Evolutionary conservation across 2,113 vertebrate species (phyloP).

Genomic region (Isurus oxyrinchus): DNA sequence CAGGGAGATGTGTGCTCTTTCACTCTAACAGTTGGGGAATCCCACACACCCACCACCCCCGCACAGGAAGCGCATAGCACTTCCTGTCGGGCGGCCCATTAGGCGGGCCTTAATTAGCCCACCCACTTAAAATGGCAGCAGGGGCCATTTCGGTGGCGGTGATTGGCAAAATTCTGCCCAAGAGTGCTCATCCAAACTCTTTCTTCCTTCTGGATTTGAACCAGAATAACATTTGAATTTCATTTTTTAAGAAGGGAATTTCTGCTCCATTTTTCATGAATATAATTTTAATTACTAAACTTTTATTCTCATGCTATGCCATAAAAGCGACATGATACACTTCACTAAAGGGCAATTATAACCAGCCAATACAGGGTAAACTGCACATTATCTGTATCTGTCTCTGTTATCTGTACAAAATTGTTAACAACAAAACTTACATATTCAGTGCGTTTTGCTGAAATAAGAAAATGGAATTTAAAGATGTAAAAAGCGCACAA

Average conservation of each 20-base stretch:
- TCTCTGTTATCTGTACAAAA: not conserved
- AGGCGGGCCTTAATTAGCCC: too few relatives aligned
- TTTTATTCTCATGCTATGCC: not conserved
- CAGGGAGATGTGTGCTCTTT: too few relatives aligned
- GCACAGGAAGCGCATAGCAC: too few relatives aligned
- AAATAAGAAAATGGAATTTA: not conserved
- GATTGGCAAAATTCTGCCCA: too few relatives aligned
- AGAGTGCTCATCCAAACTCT: too few relatives aligned
- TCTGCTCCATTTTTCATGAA: not conserved
- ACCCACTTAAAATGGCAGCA: too few relatives aligned
- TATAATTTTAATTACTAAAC: not conserved
- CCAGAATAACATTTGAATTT: constrained; percentile 1
- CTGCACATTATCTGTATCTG: not conserved
- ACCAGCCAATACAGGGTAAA: not conserved
- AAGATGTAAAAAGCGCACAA: not conserved
- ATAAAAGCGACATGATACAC: not conserved
- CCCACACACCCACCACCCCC: too few relatives aligned
- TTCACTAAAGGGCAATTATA: not conserved
- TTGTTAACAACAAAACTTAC: not conserved
- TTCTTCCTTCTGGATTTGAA: not conserved
- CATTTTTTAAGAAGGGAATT: not conserved
- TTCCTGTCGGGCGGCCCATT: too few relatives aligned
- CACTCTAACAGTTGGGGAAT: too few relatives aligned
- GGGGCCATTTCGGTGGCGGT: too few relatives aligned
- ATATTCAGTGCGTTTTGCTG: not conserved